Evolutionary conservation across 2,888 invertebrate genomes (phyloP).

Genomic region (Bimastos eiseni): DNA sequence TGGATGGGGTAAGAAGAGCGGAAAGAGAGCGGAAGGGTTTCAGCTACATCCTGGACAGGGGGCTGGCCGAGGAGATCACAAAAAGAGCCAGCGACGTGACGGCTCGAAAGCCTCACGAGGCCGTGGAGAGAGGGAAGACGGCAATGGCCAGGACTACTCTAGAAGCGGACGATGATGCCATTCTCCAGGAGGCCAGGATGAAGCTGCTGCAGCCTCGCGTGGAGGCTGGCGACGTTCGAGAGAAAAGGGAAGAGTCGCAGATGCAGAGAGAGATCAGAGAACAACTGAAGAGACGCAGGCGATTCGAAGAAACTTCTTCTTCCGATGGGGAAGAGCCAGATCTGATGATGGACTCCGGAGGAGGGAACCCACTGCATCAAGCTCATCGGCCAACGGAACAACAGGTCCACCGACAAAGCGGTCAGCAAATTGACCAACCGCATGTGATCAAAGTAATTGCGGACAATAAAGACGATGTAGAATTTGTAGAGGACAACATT

Average conservation of each 20-base stretch:
- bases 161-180: conserved; percentile 22
- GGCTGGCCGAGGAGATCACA: conserved; percentile 39
- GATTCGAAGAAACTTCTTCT: not conserved
- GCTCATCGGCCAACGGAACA: not conserved
- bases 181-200: conserved; percentile 33
- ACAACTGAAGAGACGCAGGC: conserved; percentile 23
- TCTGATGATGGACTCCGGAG: not conserved
- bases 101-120: conserved; percentile 43
- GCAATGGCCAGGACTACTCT: conserved; percentile 17
- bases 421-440: not conserved
- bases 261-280: conserved; percentile 24
- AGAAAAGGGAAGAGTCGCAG: conserved; percentile 26
- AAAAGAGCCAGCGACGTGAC: conserved; percentile 42
- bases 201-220: conserved; percentile 29
- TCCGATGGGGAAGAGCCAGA: not conserved
- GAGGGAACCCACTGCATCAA: not conserved
- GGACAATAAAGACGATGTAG: not conserved
- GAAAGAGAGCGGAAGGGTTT: conserved; percentile 39
- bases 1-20: not conserved
- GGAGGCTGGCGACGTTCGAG: not conserved
- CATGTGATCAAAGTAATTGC: not conserved
- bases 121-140: conserved; percentile 35
- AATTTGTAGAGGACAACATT: not conserved
- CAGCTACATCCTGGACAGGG: conserved; percentile 43
- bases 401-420: not conserved